Percentiles rank a stretch among this genome's conserved stretches.
Evolutionary conservation across 2,113 vertebrate species (phyloP).

Genomic region (Cynoglossus semilaevis): DNA sequence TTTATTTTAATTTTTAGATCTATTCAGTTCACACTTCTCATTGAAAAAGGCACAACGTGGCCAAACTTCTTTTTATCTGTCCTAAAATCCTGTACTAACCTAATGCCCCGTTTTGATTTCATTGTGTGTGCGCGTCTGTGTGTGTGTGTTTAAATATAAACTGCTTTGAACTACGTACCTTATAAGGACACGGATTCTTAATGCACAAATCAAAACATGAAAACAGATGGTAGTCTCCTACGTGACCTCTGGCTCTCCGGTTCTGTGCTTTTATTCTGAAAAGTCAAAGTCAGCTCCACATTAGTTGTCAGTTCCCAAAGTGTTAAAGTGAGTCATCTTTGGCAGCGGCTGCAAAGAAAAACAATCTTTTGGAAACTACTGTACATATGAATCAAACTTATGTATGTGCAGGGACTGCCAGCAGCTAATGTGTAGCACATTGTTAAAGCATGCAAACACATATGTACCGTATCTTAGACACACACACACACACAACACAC

Average conservation of each 20-base stretch:
- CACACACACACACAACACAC: constrained; percentile 15
- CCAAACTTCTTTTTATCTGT: too few relatives aligned
- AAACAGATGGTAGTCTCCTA: too few relatives aligned
- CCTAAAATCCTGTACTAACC: too few relatives aligned
- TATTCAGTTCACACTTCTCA: too few relatives aligned
- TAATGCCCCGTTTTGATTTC: too few relatives aligned
- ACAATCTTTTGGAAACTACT: constrained; percentile 69
- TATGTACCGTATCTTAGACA: constrained; percentile 50
- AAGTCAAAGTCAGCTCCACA: constrained; percentile 33
- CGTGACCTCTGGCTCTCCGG: constrained; percentile 28
- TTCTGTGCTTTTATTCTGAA: constrained; percentile 43
- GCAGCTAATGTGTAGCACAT: constrained; percentile 78
- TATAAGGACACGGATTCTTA: too few relatives aligned
- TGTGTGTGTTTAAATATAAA: too few relatives aligned
- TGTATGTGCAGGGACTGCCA: constrained; percentile 70
- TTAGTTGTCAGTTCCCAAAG: constrained; percentile 39
- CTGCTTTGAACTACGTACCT: too few relatives aligned
- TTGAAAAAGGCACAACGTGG: too few relatives aligned
- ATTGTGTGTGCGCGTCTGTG: too few relatives aligned
- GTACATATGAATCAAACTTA: constrained; percentile 76
- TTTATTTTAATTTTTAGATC: too few relatives aligned
- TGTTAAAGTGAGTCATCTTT: constrained; percentile 72
- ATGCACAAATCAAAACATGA: too few relatives aligned
- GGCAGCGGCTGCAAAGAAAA: constrained; percentile 65
- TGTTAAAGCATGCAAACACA: constrained; percentile 71